Base-by-base conservation (phyloP, 92 coral and sea anemone genomes). In the Porites cylindrica region DNA sequence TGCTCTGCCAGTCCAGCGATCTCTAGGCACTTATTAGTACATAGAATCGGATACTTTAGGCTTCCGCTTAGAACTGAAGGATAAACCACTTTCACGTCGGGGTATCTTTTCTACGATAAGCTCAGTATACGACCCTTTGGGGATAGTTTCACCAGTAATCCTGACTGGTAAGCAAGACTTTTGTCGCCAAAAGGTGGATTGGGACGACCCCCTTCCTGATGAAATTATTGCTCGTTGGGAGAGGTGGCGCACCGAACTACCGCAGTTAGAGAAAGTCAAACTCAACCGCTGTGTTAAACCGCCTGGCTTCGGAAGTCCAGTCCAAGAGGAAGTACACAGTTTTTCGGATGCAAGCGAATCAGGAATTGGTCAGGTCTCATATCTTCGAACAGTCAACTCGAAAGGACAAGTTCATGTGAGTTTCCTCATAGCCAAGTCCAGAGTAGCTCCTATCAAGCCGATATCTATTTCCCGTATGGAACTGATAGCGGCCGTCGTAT, bases 401-500 rank as follows among this genome's bases (percentile, higher is more conserved):
- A 54, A 69, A 19, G 51, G 20, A 50, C 38, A 75, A 18, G 88
- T 75, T 17, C 71, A 85, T 38, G 85, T 86, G 59, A 86, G 85
- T 60, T 75, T 75, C 81, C 78, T 84, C 16, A 84, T 84, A 75
- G 54, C 82, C 38, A 84, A 84, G 13, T 62, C 88, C 7, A 63
- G 82, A 60, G 82, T 75, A 58, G 72, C 88, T 61, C 82, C 88
- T 50, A 84, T 84, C 51, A 84, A 84, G 47, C 70, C 67, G 10
- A 38, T 72, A 32, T 52, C 38, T 10, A 78, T 83, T 29, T 90
- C 90, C 51, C 85, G 89, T 26, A 53, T 84, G 51, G 95, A 92
- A 59, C 79, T 88, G 53, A 92, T 91, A 16, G 93, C 95, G 16
- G 93, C 93, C 43, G 86, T 92, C 32, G 79, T 89, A 51, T 86